Conservation (phyloP, 2,797 vertebrate genomes). For the Somateria mollissima region DNA sequence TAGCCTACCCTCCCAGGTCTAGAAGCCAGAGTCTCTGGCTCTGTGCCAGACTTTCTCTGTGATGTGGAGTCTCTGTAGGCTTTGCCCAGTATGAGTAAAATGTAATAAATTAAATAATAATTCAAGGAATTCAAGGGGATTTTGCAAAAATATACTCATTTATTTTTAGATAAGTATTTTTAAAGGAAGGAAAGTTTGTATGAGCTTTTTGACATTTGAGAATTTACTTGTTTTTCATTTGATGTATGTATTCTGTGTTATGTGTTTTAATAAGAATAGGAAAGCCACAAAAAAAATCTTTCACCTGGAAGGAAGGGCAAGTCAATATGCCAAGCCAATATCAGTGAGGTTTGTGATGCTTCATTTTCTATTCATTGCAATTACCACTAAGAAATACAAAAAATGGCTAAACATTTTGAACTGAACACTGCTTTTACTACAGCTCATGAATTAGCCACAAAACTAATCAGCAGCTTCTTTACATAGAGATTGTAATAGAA, state of each 20-base stretch:
- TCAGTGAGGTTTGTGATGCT: background rate
- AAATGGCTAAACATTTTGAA: background rate
- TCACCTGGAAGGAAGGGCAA: background rate
- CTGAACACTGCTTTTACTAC: background rate
- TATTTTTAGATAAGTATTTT: constrained; percentile 22
- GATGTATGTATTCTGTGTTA: background rate
- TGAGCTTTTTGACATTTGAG: background rate
- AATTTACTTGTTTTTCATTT: background rate
- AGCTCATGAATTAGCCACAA: background rate
- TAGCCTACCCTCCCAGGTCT: background rate
- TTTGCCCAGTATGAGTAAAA: background rate
- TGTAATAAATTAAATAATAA: background rate
- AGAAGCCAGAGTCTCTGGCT: background rate
- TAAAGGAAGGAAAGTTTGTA: background rate
- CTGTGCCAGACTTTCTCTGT: background rate
- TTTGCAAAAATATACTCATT: background rate
- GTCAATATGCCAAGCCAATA: background rate
- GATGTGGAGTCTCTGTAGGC: background rate
- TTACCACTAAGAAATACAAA: background rate
- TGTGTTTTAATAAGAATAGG: background rate
- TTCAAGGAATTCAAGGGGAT: background rate
- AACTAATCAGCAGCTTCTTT: background rate
- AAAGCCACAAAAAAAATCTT: background rate
- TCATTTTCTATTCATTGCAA: background rate
- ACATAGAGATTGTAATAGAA: background rate